Percentiles rank a stretch among this genome's conserved stretches.
phyloP scores from a whole-genome alignment of 2,888 invertebrate species.

The Pinctada fucata region DNA sequence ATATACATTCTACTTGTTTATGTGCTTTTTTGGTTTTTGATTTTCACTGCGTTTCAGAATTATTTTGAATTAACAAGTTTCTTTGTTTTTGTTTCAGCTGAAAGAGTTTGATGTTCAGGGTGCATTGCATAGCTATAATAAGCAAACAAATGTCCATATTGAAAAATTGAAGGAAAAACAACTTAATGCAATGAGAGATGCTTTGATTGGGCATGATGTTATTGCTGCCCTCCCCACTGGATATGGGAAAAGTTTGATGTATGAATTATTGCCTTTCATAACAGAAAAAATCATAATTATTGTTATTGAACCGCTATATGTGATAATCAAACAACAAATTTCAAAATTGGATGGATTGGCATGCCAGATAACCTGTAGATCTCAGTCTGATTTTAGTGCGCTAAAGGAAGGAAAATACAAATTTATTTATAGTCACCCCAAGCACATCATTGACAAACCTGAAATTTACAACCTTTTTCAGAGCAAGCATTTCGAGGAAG shows the following conservation, averaged over 20 bases:
- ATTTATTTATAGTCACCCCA: slow-evolving; percentile 7
- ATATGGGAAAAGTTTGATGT: too few species aligned
- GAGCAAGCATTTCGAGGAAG: neutral
- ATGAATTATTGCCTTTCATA: too few species aligned
- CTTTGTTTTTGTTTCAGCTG: neutral
- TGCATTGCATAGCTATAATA: neutral
- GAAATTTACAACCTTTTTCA: slow-evolving; percentile 4
- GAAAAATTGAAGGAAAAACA: neutral
- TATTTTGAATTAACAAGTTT: neutral
- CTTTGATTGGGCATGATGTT: slow-evolving; percentile 1
- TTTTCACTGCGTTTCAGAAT: neutral
- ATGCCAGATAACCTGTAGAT: neutral
- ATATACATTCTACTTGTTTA: too few species aligned
- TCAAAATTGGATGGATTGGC: neutral
- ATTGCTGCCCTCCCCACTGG: neutral
- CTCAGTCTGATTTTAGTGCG: too few species aligned
- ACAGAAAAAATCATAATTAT: neutral
- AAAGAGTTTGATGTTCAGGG: neutral
- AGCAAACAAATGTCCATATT: neutral
- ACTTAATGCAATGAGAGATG: neutral
- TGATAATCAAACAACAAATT: neutral
- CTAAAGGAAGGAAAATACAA: slow-evolving; percentile 7
- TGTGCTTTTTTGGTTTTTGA: too few species aligned
- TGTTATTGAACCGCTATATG: neutral
- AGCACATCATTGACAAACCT: slow-evolving; percentile 12